Evolutionary conservation across 2,113 vertebrate species (phyloP), one percentile per base, ranked within the genome.

Genomic region (Aepyceros melampus): DNA sequence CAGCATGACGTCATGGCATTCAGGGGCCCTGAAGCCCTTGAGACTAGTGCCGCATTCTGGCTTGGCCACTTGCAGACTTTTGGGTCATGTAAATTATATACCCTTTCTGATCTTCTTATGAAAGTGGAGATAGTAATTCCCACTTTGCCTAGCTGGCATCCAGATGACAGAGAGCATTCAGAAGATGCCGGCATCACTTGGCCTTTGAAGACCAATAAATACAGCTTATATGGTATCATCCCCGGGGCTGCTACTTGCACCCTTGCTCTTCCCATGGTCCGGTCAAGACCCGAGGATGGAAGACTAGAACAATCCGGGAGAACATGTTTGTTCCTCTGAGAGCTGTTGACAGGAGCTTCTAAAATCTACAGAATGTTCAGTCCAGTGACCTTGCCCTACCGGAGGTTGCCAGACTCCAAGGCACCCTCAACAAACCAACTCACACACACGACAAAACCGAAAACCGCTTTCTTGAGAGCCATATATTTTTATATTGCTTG

Each of bases 1-100:
- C 11, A 4, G 9, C 7, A 4, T 21, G 40, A 83, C 3, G 3
- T 64, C 62, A 27, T 0, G 0, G 16, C 0, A 14, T 17, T 45
- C 36, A 53, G 47, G 16, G 47, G 7, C 31, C 6, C 7, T 33
- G 19, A 23, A 58, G 29, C 11, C 74, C 53, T 64, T 0, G 36
- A 76, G 43, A 33, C 21, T 45, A 64, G 47, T 36, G 3, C 4
- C 6, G 2, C 27, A 21, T 25, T 17, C 17, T 36, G 45, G 29
- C 9, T 3, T 25, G 3, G 7, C 11, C 36, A 15, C 45, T 40
- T 11, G 43, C 45, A 36, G 49, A 36, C 1, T 11, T 56, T 29
- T 6, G 13, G n/a, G 19, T 83, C 29, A 19, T 64, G 23, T 10
- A 60, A 58, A n/a, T 86, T 16, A 5, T 4, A 31, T 15, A 11